A percentile compares a stretch with the other conserved stretches of the same genome.
Evolutionary conservation across 2,797 vertebrate species (phyloP).

Genomic region (Trichosurus vulpecula): DNA sequence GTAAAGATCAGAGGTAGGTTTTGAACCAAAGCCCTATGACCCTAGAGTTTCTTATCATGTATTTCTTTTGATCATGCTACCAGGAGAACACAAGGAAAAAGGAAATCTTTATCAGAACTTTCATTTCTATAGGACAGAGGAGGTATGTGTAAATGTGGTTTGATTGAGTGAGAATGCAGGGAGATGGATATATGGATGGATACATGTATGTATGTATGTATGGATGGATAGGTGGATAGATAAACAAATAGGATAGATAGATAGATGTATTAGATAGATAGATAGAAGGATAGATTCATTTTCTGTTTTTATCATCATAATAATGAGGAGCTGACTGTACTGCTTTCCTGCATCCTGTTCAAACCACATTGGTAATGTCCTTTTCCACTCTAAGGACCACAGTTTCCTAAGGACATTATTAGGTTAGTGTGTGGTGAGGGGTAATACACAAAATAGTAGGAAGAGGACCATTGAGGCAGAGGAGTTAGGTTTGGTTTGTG

Average conservation of each 20-base stretch:
- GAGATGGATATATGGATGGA: fast-evolving
- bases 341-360: neutral
- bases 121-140: neutral
- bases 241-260: neutral
- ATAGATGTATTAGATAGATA: neutral
- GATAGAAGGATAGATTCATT: neutral
- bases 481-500: neutral
- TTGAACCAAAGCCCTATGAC: neutral
- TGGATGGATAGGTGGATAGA: neutral
- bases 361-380: neutral
- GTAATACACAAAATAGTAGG: neutral
- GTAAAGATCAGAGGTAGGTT: neutral
- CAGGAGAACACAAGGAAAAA: neutral
- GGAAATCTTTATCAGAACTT: neutral
- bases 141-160: neutral
- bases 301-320: neutral
- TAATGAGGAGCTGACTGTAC: neutral
- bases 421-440: neutral
- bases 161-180: neutral
- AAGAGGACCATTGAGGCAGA: neutral
- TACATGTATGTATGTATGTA: too few species aligned
- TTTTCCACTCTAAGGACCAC: neutral
- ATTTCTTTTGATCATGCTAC: neutral
- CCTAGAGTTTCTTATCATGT: neutral
- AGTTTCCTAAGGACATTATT: neutral